phyloP scores from a whole-genome alignment of 2,888 invertebrate species.

The Apantesis nais region DNA sequence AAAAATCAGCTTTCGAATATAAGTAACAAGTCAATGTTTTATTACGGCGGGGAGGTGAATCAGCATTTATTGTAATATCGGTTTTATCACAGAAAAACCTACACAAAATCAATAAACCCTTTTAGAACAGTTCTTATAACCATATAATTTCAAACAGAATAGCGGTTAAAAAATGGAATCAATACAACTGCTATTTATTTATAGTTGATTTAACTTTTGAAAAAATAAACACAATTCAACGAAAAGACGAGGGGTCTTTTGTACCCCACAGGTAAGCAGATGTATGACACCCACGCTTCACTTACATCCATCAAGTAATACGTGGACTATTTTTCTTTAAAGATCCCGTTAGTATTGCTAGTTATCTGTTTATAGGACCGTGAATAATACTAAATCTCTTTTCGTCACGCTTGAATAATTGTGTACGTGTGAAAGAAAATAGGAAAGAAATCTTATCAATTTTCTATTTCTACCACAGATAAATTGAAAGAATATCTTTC shows the following conservation, averaged over 20 bases:
- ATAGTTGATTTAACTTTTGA: not conserved
- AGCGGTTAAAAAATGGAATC: not conserved
- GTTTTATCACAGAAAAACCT: not conserved
- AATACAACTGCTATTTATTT: not conserved
- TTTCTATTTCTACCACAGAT: not conserved
- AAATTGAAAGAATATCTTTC: not conserved
- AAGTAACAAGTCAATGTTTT: not conserved
- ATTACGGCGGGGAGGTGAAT: not conserved
- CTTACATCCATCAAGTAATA: not conserved
- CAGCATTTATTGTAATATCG: not conserved
- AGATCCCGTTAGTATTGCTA: not conserved
- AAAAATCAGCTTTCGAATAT: not conserved
- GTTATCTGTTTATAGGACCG: not conserved
- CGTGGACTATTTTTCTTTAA: not conserved
- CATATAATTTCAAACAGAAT: not conserved
- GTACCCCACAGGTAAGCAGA: not conserved
- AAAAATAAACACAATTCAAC: not conserved
- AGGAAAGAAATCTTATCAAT: not conserved
- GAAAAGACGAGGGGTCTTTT: not conserved
- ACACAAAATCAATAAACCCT: not conserved
- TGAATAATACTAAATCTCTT: slow-evolving; percentile 1
- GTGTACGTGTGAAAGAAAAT: not conserved
- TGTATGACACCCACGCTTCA: not conserved
- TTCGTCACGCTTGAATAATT: not conserved
- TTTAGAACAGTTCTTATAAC: not conserved